Base-by-base conservation (phyloP, 2,113 vertebrate species). In the Oreotrochilus melanogaster region DNA sequence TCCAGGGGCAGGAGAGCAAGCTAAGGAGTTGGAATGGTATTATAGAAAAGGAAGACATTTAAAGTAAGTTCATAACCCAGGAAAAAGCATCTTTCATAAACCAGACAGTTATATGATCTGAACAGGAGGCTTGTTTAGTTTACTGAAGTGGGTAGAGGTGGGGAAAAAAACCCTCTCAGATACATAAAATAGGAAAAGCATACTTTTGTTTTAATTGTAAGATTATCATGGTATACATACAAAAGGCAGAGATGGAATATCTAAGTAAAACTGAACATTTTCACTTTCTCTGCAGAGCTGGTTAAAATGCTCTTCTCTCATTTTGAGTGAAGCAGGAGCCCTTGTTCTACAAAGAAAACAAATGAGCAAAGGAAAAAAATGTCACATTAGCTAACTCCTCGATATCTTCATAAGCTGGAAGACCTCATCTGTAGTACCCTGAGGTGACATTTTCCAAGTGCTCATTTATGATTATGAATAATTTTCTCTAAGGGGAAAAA, bases 391-490 rank as follows among this genome's bases (percentile, higher is more conserved):
- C 64, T 96, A 62, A 51, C 89, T 75, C 71, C 60, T 91, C 72
- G 65, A 57, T 62, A 86, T 76, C 57, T 82, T 89, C 95, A 88
- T n/a, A 96, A 94, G 76, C 80, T 95, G 56, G 93, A 85, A 96
- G 93, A 72, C 57, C 74, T 93, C 88, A 92, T 90, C 70, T 89
- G 57, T 50, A 60, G 47, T 89, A 97, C 74, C 88, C 93, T 75
- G 92, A 96, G 61, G 75, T 94, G 86, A 96, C 65, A 60, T 89
- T 96, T 96, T 94, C 95, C 82, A 96, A 85, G 61, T 31, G 75
- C 39, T 79, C 82, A 89, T 93, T 96, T 96, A 93, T 95, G 76
- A 81, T 97, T 95, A 86, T 1, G n/a, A 97, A 95, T 94, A 8
- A 92, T 96, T 97, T 97, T 96, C 88, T 96, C 85, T 94, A 53